These are phyloP conservation scores for Ostrea edulis DNA, from an alignment of 1,140 invertebrate genomes.

Conservation along the genomic window DNA sequence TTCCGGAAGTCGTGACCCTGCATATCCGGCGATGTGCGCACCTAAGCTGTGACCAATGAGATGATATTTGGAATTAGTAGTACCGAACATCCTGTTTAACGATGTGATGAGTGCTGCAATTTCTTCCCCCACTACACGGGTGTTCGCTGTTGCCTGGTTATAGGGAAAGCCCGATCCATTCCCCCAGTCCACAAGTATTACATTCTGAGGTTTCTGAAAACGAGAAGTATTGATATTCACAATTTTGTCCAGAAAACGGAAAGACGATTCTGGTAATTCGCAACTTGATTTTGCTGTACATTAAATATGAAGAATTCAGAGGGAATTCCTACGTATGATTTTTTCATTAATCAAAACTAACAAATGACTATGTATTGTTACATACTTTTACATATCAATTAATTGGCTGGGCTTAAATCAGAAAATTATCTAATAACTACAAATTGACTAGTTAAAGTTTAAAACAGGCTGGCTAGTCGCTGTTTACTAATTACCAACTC, in stretches of 20 bases:
- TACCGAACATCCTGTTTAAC: conserved; percentile 44
- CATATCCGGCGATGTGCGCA: conserved; percentile 75
- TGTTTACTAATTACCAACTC: too few relatives aligned
- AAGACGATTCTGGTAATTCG: too few relatives aligned
- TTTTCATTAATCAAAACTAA: too few relatives aligned
- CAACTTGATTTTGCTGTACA: too few relatives aligned
- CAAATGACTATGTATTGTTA: too few relatives aligned
- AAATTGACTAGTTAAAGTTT: too few relatives aligned
- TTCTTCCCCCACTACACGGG: conserved; percentile 93
- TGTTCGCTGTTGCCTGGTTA: conserved; percentile 94
- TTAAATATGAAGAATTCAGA: too few relatives aligned
- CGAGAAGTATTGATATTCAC: not conserved
- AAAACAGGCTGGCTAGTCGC: too few relatives aligned
- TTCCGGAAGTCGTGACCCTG: conserved; percentile 63
- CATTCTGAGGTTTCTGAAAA: conserved; percentile 87
- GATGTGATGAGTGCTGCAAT: conserved; percentile 86
- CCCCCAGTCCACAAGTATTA: conserved; percentile 96
- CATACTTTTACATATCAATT: too few relatives aligned
- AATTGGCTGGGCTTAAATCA: too few relatives aligned
- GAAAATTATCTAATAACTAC: too few relatives aligned
- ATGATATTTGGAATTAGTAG: conserved; percentile 61
- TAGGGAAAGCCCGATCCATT: conserved; percentile 91
- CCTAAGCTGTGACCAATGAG: conserved; percentile 77
- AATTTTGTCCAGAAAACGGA: not conserved
- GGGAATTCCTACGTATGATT: too few relatives aligned